Evolutionary conservation across 2,888 invertebrate species (phyloP).

Genomic region (Campaea margaritaria): DNA sequence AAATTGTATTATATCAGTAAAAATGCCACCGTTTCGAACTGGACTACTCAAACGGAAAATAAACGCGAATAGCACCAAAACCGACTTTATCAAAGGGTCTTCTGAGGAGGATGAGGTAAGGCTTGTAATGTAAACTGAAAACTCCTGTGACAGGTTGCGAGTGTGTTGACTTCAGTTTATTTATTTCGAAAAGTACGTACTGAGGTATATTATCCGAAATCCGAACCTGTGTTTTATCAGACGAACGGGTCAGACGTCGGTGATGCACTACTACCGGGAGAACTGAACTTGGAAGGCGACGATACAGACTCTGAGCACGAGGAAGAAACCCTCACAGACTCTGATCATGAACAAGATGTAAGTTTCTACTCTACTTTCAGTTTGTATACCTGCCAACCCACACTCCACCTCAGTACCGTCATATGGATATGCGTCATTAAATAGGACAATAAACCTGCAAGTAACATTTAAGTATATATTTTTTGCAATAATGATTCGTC

Average conservation of each 20-base stretch:
- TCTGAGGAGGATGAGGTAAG: conserved; percentile 54
- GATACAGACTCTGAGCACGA: conserved; percentile 73
- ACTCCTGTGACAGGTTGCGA: conserved; percentile 14
- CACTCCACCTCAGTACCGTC: too few species aligned
- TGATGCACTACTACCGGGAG: conserved; percentile 60
- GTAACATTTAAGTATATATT: too few species aligned
- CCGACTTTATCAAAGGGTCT: conserved; percentile 31
- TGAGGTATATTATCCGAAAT: too few species aligned
- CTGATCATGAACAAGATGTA: conserved; percentile 78
- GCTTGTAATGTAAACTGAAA: too few species aligned
- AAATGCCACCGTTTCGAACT: conserved; percentile 74
- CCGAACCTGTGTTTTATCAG: conserved; percentile 30
- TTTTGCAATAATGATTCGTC: too few species aligned
- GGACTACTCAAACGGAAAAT: conserved; percentile 74
- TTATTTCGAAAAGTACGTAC: too few species aligned
- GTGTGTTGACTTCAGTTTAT: not conserved
- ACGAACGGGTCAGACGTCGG: conserved; percentile 46
- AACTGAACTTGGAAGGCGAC: conserved; percentile 61
- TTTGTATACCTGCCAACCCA: too few species aligned
- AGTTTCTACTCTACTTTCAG: too few species aligned
- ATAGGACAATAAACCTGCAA: not conserved
- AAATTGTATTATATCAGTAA: conserved; percentile 35
- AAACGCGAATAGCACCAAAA: conserved; percentile 43
- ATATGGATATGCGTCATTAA: not conserved
- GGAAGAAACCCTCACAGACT: conserved; percentile 72